Evolutionary conservation across 2,797 vertebrate genomes (phyloP).

Genomic region (Telmatherina bonti): DNA sequence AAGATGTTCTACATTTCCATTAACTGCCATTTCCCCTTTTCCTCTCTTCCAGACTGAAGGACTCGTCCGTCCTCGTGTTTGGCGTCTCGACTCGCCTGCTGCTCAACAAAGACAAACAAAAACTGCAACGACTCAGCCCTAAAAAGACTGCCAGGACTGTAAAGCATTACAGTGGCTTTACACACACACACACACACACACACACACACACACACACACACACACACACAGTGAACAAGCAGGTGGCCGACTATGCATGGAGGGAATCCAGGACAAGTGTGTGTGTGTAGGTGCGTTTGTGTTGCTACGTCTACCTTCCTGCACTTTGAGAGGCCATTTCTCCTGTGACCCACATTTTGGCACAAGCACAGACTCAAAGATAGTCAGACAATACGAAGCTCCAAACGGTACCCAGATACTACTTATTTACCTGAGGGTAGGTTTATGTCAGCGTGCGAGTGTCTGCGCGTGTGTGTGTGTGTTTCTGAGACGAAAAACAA

Average conservation of each 20-base stretch:
- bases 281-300: conserved; percentile 18
- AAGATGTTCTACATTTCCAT: neutral
- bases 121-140: conserved; percentile 19
- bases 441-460: conserved; percentile 37
- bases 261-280: conserved; percentile 49
- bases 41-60: conserved; percentile 75
- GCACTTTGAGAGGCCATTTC: conserved; percentile 63
- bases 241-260: conserved; percentile 68
- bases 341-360: conserved; percentile 63
- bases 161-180: neutral
- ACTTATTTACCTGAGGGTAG: conserved; percentile 66
- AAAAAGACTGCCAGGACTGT: conserved; percentile 54
- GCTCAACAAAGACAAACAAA: conserved; percentile 32
- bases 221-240: conserved; percentile 35
- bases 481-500: conserved; percentile 44
- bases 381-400: conserved; percentile 55
- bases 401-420: conserved; percentile 59
- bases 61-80: conserved; percentile 32
- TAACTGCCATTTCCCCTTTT: conserved; percentile 24
- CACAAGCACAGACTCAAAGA: conserved; percentile 66
- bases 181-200: conserved; percentile 28
- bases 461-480: conserved; percentile 36
- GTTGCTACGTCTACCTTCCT: conserved; percentile 40
- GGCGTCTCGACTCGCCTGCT: conserved; percentile 63
- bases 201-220: too few species aligned